These are phyloP conservation scores for Anastrepha obliqua DNA, from an alignment of 1,140 invertebrate species.

Conservation along the genomic window DNA sequence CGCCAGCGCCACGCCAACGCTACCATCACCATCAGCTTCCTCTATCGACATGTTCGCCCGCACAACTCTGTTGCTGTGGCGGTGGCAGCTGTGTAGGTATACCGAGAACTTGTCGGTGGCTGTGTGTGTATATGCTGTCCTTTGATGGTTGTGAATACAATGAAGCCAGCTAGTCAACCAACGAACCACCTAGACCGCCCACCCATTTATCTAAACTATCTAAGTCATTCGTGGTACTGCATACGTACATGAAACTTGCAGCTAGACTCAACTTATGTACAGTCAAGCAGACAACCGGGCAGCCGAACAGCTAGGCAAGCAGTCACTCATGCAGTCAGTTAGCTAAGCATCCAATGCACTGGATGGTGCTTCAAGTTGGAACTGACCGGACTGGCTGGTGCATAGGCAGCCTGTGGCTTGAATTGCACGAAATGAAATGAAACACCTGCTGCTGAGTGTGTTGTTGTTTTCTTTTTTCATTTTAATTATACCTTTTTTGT, in stretches of 20 bases:
- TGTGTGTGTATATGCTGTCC: background rate
- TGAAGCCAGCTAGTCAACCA: background rate
- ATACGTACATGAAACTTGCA: background rate
- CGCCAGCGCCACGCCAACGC: background rate
- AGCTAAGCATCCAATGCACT: background rate
- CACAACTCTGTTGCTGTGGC: background rate
- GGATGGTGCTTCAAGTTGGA: background rate
- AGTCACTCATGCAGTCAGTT: background rate
- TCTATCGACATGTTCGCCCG: background rate
- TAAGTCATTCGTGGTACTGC: too few species aligned
- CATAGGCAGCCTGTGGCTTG: background rate
- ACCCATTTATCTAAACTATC: constrained; percentile 12
- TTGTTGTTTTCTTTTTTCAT: background rate
- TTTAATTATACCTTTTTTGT: background rate
- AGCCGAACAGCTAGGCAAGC: background rate
- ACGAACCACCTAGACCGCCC: constrained; percentile 21
- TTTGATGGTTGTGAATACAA: constrained; percentile 14
- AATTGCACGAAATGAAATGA: constrained; percentile 31
- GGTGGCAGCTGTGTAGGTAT: background rate
- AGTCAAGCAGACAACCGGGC: background rate
- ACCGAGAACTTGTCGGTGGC: constrained; percentile 9
- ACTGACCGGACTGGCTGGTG: background rate
- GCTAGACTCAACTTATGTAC: background rate
- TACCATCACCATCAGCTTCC: background rate
- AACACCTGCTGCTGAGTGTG: constrained; percentile 39